Evolutionary conservation across 2,888 invertebrate genomes (phyloP), one percentile per base, ranked within the genome.

Genomic region (Steinernema scapterisci): DNA sequence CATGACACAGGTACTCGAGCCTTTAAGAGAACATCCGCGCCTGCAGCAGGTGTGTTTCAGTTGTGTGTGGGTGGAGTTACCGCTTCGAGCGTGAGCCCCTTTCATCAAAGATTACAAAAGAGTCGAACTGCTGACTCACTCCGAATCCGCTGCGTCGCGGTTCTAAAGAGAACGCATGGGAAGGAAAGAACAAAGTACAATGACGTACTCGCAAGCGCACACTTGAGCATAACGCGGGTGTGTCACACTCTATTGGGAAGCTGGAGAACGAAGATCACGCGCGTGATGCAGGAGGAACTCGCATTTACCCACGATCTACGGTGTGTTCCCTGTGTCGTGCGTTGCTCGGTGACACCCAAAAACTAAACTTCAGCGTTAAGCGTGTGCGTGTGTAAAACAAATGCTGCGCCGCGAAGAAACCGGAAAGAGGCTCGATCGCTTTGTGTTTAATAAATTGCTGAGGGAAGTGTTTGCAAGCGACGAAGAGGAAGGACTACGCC

Each of bases 101-200:
- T 25, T 63, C 31, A 31, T 25, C 63, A 19, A 25, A 63, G 63
- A 63, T 63, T 63, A 63, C 63, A 63, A 31, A 63, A 63, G 38
- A 3, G 54, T 6, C 7, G 21, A 54, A 5, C 31, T 31, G 63
- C 63, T 63, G 27, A 31, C 27, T 63, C 63, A 63, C n/a, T 16
- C 1, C 63, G 25, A 31, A 13, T 11, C 16, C 63, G 25, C 6
- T 31, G 31, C 63, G 21, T 54, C 54, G 54, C 19, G 5, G 48
- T 48, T 48, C 48, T 48, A 16, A 48, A 19, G 19, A 19, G 54
- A n/a, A 27, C 63, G 63, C 38, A 13, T 63, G 11, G 31, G 27
- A 63, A 27, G 63, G 63, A 63, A 63, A 63, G 63, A 63, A 63
- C 63, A 63, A 63, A 63, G 63, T 63, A 63, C 63, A 31, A 63